Percentiles rank a stretch among this genome's conserved stretches.
These are phyloP conservation scores for Aplysia californica DNA, from an alignment of 1,140 invertebrate species.

Conservation along the genomic window DNA sequence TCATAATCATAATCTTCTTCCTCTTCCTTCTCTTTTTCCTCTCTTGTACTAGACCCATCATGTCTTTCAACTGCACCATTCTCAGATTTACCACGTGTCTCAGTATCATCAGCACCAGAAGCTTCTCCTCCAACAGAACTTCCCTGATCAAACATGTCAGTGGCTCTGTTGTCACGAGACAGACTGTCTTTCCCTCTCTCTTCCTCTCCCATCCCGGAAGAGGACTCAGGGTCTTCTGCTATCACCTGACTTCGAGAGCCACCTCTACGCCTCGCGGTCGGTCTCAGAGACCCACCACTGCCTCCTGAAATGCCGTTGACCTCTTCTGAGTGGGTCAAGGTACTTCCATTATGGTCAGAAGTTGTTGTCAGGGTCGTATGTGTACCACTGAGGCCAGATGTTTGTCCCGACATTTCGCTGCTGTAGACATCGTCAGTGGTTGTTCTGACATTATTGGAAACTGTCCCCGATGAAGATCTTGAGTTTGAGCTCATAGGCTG, in stretches of 20 bases:
- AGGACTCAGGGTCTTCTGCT: background rate
- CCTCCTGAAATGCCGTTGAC: background rate
- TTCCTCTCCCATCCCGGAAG: background rate
- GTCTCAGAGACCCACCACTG: background rate
- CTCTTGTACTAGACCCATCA: background rate
- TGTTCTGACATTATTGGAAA: background rate
- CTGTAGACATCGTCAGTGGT: background rate
- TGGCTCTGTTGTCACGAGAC: background rate
- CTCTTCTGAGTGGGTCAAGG: too few relatives aligned
- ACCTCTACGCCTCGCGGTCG: background rate
- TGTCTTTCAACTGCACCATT: background rate
- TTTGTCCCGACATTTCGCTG: background rate
- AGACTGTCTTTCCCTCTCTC: background rate
- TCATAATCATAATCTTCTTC: conserved; percentile 19
- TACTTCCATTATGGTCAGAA: too few relatives aligned
- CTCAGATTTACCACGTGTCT: background rate
- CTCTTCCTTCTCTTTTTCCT: background rate
- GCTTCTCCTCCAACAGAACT: background rate
- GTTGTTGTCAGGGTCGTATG: too few relatives aligned
- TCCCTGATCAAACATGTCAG: background rate
- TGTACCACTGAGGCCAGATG: background rate
- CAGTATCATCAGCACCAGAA: background rate
- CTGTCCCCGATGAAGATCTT: background rate
- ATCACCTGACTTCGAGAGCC: background rate
- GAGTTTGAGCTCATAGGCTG: background rate